Conservation (phyloP, 2,113 vertebrate species). For the Axis porcinus region DNA sequence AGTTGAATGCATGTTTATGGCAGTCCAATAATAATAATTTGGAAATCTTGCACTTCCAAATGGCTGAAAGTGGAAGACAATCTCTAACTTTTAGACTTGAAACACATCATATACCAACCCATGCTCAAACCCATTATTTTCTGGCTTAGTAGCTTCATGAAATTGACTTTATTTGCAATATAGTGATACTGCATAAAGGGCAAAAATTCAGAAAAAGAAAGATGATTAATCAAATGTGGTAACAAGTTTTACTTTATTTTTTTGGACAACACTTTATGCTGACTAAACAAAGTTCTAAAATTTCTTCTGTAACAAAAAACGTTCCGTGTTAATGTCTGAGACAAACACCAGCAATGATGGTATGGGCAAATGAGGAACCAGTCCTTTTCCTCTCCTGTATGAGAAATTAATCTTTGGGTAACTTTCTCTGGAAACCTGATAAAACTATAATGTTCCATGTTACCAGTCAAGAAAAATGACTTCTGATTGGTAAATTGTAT, state of each 20-base stretch:
- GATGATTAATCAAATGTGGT: neutral
- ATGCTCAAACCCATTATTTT: neutral
- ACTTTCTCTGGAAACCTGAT: neutral
- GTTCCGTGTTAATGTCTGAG: neutral
- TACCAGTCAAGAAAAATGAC: neutral
- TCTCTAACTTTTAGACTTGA: neutral
- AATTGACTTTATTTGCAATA: neutral
- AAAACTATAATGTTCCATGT: neutral
- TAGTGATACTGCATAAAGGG: neutral
- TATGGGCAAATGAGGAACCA: neutral
- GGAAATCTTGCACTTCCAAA: neutral
- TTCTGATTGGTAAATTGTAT: neutral
- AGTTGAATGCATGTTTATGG: neutral
- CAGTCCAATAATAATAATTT: neutral
- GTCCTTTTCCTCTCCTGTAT: neutral
- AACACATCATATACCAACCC: neutral
- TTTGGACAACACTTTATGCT: neutral
- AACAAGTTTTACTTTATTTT: constrained; percentile 21
- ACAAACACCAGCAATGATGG: neutral
- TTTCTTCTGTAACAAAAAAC: neutral
- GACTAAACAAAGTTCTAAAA: neutral
- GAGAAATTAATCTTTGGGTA: neutral
- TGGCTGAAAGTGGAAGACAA: neutral
- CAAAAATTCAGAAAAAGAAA: neutral
- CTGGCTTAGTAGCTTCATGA: neutral